Percentiles rank a stretch among this genome's conserved stretches.
These are phyloP conservation scores for Ceratoteleas bidentatus DNA, from an alignment of 1,140 invertebrate genomes.

Conservation along the genomic window DNA sequence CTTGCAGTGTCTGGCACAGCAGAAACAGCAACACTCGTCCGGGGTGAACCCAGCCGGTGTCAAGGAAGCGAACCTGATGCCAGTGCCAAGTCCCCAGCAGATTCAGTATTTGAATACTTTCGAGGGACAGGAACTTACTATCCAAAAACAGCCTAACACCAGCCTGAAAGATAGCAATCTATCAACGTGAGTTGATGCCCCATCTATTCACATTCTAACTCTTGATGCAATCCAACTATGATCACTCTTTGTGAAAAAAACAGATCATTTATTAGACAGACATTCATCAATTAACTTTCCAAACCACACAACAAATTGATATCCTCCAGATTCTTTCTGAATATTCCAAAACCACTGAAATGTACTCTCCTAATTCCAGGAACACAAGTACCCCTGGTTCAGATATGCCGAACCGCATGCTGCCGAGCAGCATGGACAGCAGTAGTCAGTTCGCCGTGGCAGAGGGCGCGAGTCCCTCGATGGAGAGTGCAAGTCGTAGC, in stretches of 20 bases:
- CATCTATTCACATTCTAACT: too few species aligned
- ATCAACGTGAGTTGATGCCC: conserved; percentile 82
- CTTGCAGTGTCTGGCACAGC: conserved; percentile 89
- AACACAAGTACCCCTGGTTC: too few species aligned
- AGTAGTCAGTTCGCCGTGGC: conserved; percentile 75
- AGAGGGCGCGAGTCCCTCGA: conserved; percentile 78
- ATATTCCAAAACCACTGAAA: too few species aligned
- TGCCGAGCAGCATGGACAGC: conserved; percentile 72
- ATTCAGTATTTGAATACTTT: conserved; percentile 97
- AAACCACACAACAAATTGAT: too few species aligned
- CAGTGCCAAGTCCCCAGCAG: conserved; percentile 97
- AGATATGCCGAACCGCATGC: too few species aligned
- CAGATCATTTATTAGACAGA: too few species aligned
- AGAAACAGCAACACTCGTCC: conserved; percentile 84
- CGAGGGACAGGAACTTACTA: conserved; percentile 97
- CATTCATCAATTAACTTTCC: too few species aligned
- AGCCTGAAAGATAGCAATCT: conserved; percentile 88
- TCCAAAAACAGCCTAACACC: conserved; percentile 97
- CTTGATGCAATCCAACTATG: too few species aligned
- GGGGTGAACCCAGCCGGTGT: conserved; percentile 78
- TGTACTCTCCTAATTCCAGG: too few species aligned
- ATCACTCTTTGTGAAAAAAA: too few species aligned
- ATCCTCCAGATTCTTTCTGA: too few species aligned
- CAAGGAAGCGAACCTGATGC: conserved; percentile 96
- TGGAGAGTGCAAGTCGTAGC: conserved; percentile 77